These are phyloP conservation scores for Phylloscopus whistleri DNA, from an alignment of 2,113 vertebrate species.

Conservation along the genomic window DNA sequence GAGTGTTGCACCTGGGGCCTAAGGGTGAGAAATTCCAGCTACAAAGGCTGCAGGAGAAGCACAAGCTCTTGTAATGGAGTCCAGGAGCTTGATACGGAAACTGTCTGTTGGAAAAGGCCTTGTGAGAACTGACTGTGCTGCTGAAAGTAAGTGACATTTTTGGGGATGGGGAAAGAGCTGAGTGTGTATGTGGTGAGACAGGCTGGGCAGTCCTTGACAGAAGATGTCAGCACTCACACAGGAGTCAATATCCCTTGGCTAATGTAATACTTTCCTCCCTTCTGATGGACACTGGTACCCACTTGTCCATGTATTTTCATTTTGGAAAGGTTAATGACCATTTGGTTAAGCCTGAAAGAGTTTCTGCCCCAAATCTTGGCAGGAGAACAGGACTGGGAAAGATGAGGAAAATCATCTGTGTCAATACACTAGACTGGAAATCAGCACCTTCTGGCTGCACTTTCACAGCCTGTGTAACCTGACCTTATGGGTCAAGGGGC, in stretches of 20 bases:
- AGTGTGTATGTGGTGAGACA: neutral
- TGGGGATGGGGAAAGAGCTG: neutral
- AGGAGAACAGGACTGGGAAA: neutral
- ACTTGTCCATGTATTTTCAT: neutral
- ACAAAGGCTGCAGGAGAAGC: neutral
- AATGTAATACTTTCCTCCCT: neutral
- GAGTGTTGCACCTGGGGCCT: neutral
- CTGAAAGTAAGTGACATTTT: neutral
- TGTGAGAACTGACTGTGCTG: neutral
- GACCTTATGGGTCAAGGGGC: neutral
- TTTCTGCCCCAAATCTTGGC: neutral
- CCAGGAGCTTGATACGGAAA: neutral
- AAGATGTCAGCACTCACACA: neutral
- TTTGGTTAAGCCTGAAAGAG: neutral
- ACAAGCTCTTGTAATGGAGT: neutral
- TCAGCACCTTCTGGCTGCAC: neutral
- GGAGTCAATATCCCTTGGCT: neutral
- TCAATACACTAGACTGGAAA: neutral
- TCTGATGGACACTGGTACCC: neutral
- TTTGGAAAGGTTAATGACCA: neutral
- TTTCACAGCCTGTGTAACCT: neutral
- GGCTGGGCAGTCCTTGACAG: neutral
- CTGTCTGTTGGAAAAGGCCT: neutral
- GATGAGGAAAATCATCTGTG: neutral
- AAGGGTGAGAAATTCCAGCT: neutral